phyloP scores from a whole-genome alignment of 2,888 invertebrate species.

The Drosophila picticornis region DNA sequence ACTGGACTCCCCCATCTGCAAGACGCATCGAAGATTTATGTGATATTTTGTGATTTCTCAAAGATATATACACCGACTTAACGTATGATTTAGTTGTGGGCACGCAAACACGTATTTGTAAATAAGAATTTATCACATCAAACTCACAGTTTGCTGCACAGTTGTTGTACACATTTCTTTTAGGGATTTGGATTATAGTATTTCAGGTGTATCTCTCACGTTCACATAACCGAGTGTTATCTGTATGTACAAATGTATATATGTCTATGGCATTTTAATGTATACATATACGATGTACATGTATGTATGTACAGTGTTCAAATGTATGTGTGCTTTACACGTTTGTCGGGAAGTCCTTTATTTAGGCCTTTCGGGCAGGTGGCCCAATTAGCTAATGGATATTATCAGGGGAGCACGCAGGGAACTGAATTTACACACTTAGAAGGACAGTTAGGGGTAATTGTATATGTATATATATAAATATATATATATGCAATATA shows the following conservation, averaged over 20 bases:
- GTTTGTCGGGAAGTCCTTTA: conserved; percentile 17
- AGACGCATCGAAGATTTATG: not conserved
- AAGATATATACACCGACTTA: not conserved
- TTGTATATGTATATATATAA: not conserved
- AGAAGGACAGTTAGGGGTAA: conserved; percentile 10
- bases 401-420: conserved; percentile 52
- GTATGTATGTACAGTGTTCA: conserved; percentile 6
- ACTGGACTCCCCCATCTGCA: not conserved
- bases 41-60: not conserved
- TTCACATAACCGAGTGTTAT: not conserved
- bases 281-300: not conserved
- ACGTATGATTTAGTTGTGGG: not conserved
- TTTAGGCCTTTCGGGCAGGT: conserved; percentile 41
- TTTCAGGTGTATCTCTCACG: not conserved
- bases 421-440: conserved; percentile 29
- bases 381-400: conserved; percentile 74
- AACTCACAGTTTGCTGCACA: not conserved
- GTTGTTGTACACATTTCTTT: too few relatives aligned
- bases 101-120: not conserved
- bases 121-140: not conserved
- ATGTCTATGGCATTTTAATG: not conserved
- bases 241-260: not conserved
- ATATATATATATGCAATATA: conserved; percentile 1
- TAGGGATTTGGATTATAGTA: not conserved
- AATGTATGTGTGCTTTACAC: not conserved